These are phyloP conservation scores for Misgurnus mizolepis DNA, from an alignment of 2,113 vertebrate genomes.

Conservation along the genomic window DNA sequence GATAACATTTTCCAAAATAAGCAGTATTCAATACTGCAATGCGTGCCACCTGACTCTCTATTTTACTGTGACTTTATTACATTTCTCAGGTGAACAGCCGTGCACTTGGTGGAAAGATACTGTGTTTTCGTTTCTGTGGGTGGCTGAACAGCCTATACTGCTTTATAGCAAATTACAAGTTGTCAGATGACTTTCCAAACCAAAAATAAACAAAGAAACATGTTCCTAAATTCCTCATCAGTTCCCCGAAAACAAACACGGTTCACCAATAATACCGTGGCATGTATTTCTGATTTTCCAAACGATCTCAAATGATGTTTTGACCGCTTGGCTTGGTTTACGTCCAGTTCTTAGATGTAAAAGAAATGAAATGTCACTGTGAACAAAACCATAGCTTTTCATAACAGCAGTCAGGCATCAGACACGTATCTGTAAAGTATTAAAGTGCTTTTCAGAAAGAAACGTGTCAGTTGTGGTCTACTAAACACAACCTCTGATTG, in stretches of 20 bases:
- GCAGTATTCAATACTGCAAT: background rate
- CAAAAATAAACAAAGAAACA: constrained; percentile 35
- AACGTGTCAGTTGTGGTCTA: constrained; percentile 49
- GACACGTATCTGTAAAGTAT: constrained; percentile 42
- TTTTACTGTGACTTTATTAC: too few relatives aligned
- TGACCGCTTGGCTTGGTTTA: constrained; percentile 32
- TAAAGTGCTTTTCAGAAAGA: constrained; percentile 47
- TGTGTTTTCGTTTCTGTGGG: background rate
- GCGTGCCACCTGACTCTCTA: background rate
- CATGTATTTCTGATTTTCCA: constrained; percentile 49
- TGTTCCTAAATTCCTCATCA: constrained; percentile 6
- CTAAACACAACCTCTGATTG: constrained; percentile 45
- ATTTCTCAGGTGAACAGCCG: background rate
- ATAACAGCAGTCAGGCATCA: constrained; percentile 52
- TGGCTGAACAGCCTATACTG: background rate
- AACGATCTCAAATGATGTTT: constrained; percentile 53
- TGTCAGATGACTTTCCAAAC: constrained; percentile 15
- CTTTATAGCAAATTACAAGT: background rate
- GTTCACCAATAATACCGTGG: constrained; percentile 50
- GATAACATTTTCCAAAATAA: too few relatives aligned
- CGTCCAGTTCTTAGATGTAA: constrained; percentile 46
- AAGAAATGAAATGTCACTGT: constrained; percentile 58
- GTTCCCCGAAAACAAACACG: constrained; percentile 33
- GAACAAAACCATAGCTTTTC: constrained; percentile 57
- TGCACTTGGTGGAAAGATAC: background rate